These are phyloP conservation scores for Megaustenia siamemsis DNA, from an alignment of 2,888 invertebrate species.

Conservation along the genomic window DNA sequence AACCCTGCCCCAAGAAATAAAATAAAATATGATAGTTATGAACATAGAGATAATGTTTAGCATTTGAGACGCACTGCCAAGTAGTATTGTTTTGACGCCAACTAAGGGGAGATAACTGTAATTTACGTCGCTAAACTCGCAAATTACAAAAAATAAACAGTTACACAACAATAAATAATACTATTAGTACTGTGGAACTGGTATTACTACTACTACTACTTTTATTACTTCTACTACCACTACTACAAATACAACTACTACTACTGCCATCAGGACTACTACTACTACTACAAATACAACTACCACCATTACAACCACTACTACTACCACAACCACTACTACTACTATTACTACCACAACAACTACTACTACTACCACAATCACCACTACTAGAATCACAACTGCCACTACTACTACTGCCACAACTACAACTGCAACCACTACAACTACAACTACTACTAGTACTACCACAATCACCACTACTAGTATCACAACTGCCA, in stretches of 20 bases:
- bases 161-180: too few species aligned
- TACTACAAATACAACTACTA: not conserved
- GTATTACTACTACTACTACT: not conserved
- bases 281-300: not conserved
- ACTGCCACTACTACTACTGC: not conserved
- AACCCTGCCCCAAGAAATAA: too few species aligned
- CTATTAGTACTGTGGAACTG: too few species aligned
- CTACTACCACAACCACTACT: not conserved
- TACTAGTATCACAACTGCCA: not conserved
- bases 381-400: not conserved
- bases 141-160: too few species aligned
- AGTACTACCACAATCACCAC: not conserved
- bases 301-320: not conserved
- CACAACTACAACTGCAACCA: not conserved
- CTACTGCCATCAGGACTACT: not conserved
- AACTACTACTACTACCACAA: not conserved
- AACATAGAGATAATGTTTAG: too few species aligned
- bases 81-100: too few species aligned
- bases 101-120: too few species aligned
- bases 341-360: not conserved
- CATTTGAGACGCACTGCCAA: too few species aligned
- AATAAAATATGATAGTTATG: too few species aligned
- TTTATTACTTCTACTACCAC: not conserved
- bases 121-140: too few species aligned
- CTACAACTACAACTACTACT: not conserved